Base-by-base conservation (phyloP, 2,797 vertebrate species). In the Oreortyx pictus region DNA sequence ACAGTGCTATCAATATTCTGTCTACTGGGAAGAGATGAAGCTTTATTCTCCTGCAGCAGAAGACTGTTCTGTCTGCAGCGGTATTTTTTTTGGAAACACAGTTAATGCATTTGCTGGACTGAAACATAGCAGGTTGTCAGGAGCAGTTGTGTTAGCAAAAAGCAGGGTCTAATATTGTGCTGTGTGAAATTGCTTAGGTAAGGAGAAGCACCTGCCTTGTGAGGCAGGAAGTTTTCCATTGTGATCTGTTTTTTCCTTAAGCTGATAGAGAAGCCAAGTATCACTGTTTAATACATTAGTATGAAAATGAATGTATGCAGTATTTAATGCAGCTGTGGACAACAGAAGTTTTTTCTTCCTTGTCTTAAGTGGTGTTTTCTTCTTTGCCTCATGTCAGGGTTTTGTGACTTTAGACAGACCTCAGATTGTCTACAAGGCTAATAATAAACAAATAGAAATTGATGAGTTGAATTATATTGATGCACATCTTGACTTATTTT, bases 41-140 rank as follows among this genome's bases (percentile, higher is more conserved):
- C 47, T 94, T 87, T 88, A 83, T 60, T 90, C 72, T 88, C 44
- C 41, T 91, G 37, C 49, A 86, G 49, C 54, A 93, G 80, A 79
- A 94, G 67, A 61, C 22, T 46, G 5, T 84, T 93, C 43, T 92
- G 37, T 52, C 60, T 67, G 16, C 31, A 61, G 29, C 44, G 74
- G 33, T 72, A 90, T 72, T 37, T 46, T 17, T 49, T n/a, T 44
- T 86, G 29, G 54, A 61, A 93, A 66, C 33, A 8, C 73, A 66
- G 65, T 67, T 84, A 86, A 78, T 49, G 33, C 44, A 15, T 41
- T 72, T 23, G 8, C 41, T 86, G 61, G 46, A 75, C 70, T 14
- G 13, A 25, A 67, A 13, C 15, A 39, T 37, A 22, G 57, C 4
- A 37, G 39, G 46, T 67, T 88, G 92, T 54, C 8, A 31, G 76